A percentile compares a stretch with the other conserved stretches of the same genome.
Evolutionary conservation across 2,888 invertebrate genomes (phyloP).

Genomic region (Caenorhabditis zanzibari): DNA sequence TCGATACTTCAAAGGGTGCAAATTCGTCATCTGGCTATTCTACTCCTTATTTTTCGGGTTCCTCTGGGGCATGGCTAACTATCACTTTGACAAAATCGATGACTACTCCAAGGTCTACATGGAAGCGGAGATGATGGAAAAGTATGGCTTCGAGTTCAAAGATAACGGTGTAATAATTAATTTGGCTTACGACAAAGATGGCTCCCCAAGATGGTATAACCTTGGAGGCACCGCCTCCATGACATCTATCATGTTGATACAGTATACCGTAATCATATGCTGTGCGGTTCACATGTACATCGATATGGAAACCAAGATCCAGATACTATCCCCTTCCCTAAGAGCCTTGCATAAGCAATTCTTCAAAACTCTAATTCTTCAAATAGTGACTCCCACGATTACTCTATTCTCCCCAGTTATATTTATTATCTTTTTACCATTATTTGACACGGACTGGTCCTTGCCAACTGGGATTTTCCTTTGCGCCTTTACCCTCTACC

Average conservation of each 20-base stretch:
- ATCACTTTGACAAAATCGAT: neutral
- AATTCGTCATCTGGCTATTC: neutral
- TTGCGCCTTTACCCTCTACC: constrained; percentile 8
- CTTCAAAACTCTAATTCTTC: constrained; percentile 26
- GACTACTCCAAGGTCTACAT: neutral
- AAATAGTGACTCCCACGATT: neutral
- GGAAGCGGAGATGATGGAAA: neutral
- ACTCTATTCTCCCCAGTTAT: neutral
- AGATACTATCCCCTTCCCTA: constrained; percentile 22
- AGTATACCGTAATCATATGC: constrained; percentile 24
- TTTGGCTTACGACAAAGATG: neutral
- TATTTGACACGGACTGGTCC: neutral
- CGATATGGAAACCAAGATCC: constrained; percentile 31
- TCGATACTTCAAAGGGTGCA: constrained; percentile 10
- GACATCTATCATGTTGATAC: constrained; percentile 20
- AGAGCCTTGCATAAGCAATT: constrained; percentile 28
- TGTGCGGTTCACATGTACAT: constrained; percentile 19
- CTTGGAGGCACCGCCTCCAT: neutral
- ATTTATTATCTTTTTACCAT: constrained; percentile 7
- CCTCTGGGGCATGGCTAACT: constrained; percentile 2
- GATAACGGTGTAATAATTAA: neutral
- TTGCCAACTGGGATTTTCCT: constrained; percentile 1
- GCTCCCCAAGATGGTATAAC: neutral
- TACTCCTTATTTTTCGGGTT: constrained; percentile 2
- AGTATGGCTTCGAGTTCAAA: neutral